Percentiles rank a stretch among this genome's conserved stretches.
Conservation (phyloP, 2,113 vertebrate genomes). For the Archilochus colubris region DNA sequence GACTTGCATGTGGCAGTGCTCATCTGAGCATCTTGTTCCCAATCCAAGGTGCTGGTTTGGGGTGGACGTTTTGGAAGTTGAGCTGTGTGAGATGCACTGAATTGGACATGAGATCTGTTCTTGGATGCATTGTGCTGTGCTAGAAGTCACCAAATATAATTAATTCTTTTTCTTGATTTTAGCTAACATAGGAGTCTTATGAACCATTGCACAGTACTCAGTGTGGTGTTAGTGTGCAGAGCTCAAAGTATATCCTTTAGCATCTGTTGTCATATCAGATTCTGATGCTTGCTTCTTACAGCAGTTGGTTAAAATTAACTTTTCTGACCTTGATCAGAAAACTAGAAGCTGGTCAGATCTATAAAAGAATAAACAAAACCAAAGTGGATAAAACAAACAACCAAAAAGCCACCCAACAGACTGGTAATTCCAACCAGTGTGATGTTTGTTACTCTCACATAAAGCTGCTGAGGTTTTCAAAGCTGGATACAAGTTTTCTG, state of each 20-base stretch:
- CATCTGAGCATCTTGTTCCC: too few relatives aligned
- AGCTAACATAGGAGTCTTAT: accelerated
- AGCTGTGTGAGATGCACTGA: accelerated
- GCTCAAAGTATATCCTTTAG: background rate
- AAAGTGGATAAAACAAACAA: background rate
- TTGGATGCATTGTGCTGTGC: background rate
- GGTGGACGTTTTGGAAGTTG: background rate
- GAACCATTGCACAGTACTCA: accelerated
- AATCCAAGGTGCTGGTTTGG: background rate
- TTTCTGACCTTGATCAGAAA: background rate
- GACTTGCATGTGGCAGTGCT: accelerated
- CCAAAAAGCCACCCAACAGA: too few relatives aligned
- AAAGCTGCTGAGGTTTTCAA: background rate
- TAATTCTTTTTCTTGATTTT: background rate
- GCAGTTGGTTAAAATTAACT: background rate
- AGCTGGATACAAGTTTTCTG: background rate
- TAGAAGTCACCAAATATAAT: background rate
- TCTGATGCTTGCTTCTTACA: background rate
- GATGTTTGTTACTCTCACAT: accelerated
- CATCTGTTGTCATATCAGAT: accelerated
- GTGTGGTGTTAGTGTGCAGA: background rate
- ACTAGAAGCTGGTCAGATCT: background rate
- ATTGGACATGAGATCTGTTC: accelerated
- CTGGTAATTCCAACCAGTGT: background rate
- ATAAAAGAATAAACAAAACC: background rate